Evolutionary conservation across 2,888 invertebrate genomes (phyloP), one percentile per base, ranked within the genome.

Genomic region (Diarsia dahlii): DNA sequence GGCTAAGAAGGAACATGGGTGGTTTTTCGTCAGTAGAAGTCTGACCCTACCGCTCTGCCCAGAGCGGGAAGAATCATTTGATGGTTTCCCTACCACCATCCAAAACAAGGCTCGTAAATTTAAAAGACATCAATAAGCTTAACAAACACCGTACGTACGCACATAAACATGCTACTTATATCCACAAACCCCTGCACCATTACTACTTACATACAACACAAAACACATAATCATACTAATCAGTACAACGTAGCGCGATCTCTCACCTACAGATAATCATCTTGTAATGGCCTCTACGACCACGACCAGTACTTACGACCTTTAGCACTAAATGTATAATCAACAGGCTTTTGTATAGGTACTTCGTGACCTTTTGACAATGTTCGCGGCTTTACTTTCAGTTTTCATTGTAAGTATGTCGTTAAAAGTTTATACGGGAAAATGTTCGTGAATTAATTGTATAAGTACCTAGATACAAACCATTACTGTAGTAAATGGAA

Each of bases 201-300:
- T 68, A 72, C 66, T 60, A 39, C 69, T 60, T 70, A 71, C 66
- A 67, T 70, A 71, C 66, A 67, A 63, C 66, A 82, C 71, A 62
- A 73, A 71, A 45, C 62, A 70, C 39, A 76, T 69, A 71, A 83
- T 74, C 54, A 80, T 56, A 80, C 39, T 79, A 54, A 83, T 76
- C 80, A 64, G 74, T 70, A 72, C 20, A 74, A 69, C 62, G 71
- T 45, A 58, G n/a, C 58, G 54, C 74, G 82, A 80, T 80, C 82
- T 75, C 74, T 80, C 76, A 84, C 80, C 82, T 83, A 48, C 34
- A 50, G 69, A 76, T 83, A 71, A 80, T 84, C 58, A 80, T 71
- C 74, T 50, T 63, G 60, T 56, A 80, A 76, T 82, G 56, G 68
- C 65, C 62, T 71, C 64, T 65, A 71, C 39, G 70, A 60, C 50